Percentiles rank a stretch among this genome's conserved stretches.
phyloP scores from a whole-genome alignment of 92 coral and sea anemone species.

The Parazoanthus darwini region DNA sequence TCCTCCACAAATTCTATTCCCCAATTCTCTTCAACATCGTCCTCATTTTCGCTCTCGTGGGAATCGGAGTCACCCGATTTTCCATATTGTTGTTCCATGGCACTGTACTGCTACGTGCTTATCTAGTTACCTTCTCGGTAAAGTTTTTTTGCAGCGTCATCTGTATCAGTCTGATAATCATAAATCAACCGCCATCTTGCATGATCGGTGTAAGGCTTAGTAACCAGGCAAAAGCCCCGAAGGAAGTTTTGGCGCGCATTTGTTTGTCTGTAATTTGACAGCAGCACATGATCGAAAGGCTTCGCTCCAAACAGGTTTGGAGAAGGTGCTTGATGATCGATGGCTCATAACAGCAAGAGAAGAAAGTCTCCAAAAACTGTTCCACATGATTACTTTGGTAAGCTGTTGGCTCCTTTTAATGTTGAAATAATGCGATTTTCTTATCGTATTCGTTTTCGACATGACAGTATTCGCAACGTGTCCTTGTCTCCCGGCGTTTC shows the following conservation, averaged over 20 bases:
- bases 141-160: background rate
- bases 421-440: background rate
- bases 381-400: conserved; percentile 23
- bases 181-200: background rate
- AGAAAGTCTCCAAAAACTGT: conserved; percentile 18
- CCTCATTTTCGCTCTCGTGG: conserved; percentile 16
- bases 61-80: background rate
- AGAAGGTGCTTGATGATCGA: background rate
- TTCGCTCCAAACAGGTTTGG: too few species aligned
- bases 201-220: background rate
- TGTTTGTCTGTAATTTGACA: background rate
- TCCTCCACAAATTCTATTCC: conserved; percentile 9
- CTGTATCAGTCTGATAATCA: too few species aligned
- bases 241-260: conserved; percentile 20
- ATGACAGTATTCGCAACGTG: background rate
- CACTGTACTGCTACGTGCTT: background rate
- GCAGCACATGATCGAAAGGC: background rate
- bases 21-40: conserved; percentile 33
- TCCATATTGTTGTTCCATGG: conserved; percentile 3
- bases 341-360: conserved; percentile 27
- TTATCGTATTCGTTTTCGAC: background rate
- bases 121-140: background rate
- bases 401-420: background rate
- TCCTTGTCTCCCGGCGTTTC: background rate
- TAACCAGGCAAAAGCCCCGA: background rate